These are phyloP conservation scores for Oscheius sp. DNA, from an alignment of 1,140 invertebrate species.

Conservation along the genomic window DNA sequence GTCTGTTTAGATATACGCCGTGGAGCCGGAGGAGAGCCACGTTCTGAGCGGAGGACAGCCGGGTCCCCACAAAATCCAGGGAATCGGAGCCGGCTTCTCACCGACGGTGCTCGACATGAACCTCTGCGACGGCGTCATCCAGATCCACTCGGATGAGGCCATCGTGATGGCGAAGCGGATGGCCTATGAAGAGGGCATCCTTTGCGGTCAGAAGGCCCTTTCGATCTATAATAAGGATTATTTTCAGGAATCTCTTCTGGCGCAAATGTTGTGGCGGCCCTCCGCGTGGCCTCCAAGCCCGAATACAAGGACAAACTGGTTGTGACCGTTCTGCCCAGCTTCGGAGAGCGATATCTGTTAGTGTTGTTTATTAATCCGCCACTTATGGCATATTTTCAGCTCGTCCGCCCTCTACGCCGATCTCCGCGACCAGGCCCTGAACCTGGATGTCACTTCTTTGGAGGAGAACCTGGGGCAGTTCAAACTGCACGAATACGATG, in stretches of 20 bases:
- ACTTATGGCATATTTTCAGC: conserved; percentile 29
- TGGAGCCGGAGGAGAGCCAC: conserved; percentile 54
- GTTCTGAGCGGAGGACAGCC: conserved; percentile 47
- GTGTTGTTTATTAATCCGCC: conserved; percentile 5
- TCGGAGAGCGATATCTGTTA: conserved; percentile 57
- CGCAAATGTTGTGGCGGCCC: conserved; percentile 53
- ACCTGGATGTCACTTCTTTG: conserved; percentile 45
- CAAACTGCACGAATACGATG: conserved; percentile 45
- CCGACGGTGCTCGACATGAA: conserved; percentile 48
- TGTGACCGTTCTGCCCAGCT: conserved; percentile 58
- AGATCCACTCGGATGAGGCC: conserved; percentile 58
- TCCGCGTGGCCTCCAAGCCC: conserved; percentile 46
- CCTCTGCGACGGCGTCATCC: conserved; percentile 50
- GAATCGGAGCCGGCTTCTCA: conserved; percentile 54
- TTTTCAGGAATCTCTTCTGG: conserved; percentile 57
- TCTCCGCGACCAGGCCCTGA: conserved; percentile 49
- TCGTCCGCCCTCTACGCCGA: conserved; percentile 51
- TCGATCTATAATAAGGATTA: no score
- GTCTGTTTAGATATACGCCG: conserved; percentile 46
- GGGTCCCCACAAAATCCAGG: conserved; percentile 58
- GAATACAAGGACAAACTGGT: conserved; percentile 55
- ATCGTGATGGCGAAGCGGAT: conserved; percentile 58
- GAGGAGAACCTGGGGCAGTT: conserved; percentile 52
- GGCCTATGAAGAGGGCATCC: conserved; percentile 57
- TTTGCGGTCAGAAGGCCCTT: no score